Percentiles rank a stretch among this genome's conserved stretches.
phyloP scores from a whole-genome alignment of 2,888 invertebrate genomes.

The Oscheius sp. region DNA sequence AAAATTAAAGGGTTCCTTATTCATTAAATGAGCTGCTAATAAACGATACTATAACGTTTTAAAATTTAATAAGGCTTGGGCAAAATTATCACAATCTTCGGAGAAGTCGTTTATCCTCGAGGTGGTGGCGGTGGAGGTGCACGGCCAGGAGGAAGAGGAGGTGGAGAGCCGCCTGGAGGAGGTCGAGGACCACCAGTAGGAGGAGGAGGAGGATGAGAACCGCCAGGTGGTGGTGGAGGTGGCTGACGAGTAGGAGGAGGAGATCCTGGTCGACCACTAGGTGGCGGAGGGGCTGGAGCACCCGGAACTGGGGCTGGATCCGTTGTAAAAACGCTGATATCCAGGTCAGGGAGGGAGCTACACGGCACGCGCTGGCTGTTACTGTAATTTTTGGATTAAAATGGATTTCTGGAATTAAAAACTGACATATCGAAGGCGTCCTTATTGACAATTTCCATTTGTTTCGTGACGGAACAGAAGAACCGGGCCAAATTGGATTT shows the following conservation, averaged over 20 bases:
- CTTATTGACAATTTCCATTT: constrained; percentile 37
- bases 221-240: neutral
- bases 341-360: neutral
- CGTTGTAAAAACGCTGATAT: neutral
- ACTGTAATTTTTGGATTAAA: neutral
- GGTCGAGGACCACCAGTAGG: neutral
- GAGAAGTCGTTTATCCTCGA: no score
- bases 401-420: neutral
- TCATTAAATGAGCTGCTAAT: no score
- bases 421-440: constrained; percentile 48
- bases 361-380: constrained; percentile 17
- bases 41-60: no score
- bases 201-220: neutral
- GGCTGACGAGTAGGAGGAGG: neutral
- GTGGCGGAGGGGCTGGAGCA: no score
- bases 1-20: no score
- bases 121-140: no score
- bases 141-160: neutral
- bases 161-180: neutral
- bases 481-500: constrained; percentile 42
- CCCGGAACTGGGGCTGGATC: neutral
- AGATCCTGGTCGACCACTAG: no score
- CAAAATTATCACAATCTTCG: no score
- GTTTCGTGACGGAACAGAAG: constrained; percentile 36
- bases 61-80: no score